phyloP scores from a whole-genome alignment of 2,888 invertebrate species.

The Falcaria lacertinaria region DNA sequence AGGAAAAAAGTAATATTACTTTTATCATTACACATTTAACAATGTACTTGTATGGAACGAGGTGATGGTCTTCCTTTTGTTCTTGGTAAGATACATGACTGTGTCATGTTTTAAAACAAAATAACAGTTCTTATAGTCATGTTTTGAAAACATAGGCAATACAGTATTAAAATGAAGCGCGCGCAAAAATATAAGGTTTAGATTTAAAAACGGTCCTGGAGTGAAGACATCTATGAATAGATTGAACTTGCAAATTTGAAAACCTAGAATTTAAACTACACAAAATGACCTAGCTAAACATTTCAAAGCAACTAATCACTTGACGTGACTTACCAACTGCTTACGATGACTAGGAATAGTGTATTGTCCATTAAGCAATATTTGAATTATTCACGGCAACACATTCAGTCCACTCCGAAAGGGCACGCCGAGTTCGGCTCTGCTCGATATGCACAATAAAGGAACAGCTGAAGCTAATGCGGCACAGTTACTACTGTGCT shows the following conservation, averaged over 20 bases:
- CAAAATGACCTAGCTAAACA: not conserved
- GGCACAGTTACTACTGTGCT: no score
- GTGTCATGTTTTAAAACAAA: not conserved
- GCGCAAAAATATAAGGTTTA: no score
- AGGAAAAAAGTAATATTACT: slow-evolving; percentile 8
- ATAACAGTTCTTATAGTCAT: no score
- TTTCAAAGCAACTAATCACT: not conserved
- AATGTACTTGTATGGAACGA: slow-evolving; percentile 2
- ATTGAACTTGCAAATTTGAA: no score
- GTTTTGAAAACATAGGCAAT: no score
- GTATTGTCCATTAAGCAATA: slow-evolving; percentile 34
- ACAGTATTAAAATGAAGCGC: no score
- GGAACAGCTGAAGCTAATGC: no score
- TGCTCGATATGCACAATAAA: slow-evolving; percentile 61
- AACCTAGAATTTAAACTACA: no score
- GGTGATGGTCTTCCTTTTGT: slow-evolving; percentile 1
- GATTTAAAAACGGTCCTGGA: no score
- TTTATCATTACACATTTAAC: slow-evolving; percentile 4
- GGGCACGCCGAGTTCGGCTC: slow-evolving; percentile 61
- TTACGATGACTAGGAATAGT: not conserved
- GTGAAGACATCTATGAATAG: no score
- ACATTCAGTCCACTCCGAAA: slow-evolving; percentile 52
- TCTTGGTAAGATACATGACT: not conserved
- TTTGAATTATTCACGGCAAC: slow-evolving; percentile 46
- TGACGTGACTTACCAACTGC: not conserved